Percentiles rank a stretch among this genome's conserved stretches.
Evolutionary conservation across 2,113 vertebrate genomes (phyloP).

Genomic region (Nyctereutes procyonoides): DNA sequence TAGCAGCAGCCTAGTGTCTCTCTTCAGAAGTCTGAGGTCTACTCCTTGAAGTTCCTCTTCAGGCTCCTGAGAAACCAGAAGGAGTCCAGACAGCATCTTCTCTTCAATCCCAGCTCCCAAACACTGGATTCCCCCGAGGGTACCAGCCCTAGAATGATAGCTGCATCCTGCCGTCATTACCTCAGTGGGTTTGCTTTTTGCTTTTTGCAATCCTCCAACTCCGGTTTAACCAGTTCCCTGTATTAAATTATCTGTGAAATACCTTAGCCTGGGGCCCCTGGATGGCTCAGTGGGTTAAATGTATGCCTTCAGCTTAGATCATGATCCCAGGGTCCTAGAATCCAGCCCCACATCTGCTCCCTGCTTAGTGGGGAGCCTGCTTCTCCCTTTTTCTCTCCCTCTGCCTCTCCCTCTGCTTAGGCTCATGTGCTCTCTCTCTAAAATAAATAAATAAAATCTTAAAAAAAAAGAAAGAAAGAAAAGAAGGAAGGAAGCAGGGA

Average conservation of each 20-base stretch:
- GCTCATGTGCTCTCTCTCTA: no score
- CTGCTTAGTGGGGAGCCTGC: no score
- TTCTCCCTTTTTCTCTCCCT: no score
- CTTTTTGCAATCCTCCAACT: not conserved
- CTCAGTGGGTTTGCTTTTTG: not conserved
- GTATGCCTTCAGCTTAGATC: no score
- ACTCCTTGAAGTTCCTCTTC: not conserved
- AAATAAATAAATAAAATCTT: no score
- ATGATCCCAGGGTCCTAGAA: no score
- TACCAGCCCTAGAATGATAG: not conserved
- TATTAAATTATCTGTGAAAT: not conserved
- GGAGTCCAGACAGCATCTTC: not conserved
- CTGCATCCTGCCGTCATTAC: not conserved
- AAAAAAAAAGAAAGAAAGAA: no score
- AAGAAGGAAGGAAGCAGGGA: no score
- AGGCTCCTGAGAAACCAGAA: not conserved
- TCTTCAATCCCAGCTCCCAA: not conserved
- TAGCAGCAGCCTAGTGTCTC: not conserved
- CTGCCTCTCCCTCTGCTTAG: no score
- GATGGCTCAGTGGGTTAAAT: no score
- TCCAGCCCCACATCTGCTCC: no score
- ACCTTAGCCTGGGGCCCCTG: not conserved
- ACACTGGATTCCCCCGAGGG: not conserved
- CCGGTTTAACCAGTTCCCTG: not conserved
- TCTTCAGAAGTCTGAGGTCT: not conserved